Percentiles rank a stretch among this genome's conserved stretches.
phyloP scores from a whole-genome alignment of 2,888 invertebrate genomes.

The Meiosimyza platycephala region DNA sequence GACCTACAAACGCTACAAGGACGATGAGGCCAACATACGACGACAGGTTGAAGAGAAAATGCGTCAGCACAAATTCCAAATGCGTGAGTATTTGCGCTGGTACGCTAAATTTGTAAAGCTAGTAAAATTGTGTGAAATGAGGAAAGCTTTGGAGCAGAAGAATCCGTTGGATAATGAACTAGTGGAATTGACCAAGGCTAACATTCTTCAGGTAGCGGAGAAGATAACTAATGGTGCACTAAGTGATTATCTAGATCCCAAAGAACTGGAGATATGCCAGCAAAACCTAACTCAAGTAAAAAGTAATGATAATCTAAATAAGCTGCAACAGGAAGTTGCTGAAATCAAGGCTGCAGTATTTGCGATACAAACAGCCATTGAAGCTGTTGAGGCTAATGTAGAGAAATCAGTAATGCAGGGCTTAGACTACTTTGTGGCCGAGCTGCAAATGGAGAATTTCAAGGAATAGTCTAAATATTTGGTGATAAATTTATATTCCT shows the following conservation, averaged over 20 bases:
- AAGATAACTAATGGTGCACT: slow-evolving; percentile 47
- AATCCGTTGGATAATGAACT: slow-evolving; percentile 38
- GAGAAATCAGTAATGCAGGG: slow-evolving; percentile 52
- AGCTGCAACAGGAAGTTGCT: slow-evolving; percentile 45
- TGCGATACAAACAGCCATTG: slow-evolving; percentile 47
- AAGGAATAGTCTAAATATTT: slow-evolving; percentile 18
- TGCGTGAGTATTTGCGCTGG: slow-evolving; percentile 51
- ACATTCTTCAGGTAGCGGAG: slow-evolving; percentile 41
- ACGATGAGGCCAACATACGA: slow-evolving; percentile 50
- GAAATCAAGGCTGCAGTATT: slow-evolving; percentile 50
- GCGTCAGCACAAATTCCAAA: slow-evolving; percentile 50
- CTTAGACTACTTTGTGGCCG: slow-evolving; percentile 52
- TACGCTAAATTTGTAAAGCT: slow-evolving; percentile 49
- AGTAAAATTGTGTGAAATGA: slow-evolving; percentile 45
- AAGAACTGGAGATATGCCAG: slow-evolving; percentile 41
- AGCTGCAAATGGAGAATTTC: slow-evolving; percentile 42
- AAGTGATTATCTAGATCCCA: slow-evolving; percentile 45
- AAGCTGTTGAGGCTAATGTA: slow-evolving; percentile 50
- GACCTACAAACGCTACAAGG: slow-evolving; percentile 53
- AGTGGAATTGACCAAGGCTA: slow-evolving; percentile 18
- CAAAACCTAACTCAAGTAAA: slow-evolving; percentile 38
- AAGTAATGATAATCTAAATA: slow-evolving; percentile 39
- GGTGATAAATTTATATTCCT: background rate
- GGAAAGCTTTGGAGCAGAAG: slow-evolving; percentile 43
- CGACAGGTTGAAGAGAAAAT: slow-evolving; percentile 58